A percentile compares a stretch with the other conserved stretches of the same genome.
Conservation (phyloP, 2,113 vertebrate genomes). For the Pandion haliaetus region DNA sequence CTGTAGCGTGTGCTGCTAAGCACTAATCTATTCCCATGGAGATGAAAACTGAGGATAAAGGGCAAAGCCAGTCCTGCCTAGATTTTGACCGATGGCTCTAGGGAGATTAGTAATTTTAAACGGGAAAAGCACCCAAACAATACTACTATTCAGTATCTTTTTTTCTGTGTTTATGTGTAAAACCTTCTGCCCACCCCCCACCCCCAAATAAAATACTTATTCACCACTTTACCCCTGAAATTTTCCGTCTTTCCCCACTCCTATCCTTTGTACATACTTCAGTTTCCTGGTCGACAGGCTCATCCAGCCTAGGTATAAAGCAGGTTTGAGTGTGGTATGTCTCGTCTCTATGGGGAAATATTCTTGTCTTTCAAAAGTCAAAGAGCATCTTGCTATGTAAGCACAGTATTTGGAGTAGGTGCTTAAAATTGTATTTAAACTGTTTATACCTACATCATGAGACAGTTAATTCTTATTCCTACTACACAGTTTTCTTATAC, state of each 20-base stretch:
- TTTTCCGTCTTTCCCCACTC: background rate
- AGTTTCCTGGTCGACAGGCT: background rate
- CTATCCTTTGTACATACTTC: background rate
- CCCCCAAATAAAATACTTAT: background rate
- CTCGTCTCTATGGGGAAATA: background rate
- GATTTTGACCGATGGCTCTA: background rate
- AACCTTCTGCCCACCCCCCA: background rate
- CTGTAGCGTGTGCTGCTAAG: background rate
- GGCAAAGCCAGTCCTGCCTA: background rate
- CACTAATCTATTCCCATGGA: background rate
- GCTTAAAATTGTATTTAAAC: background rate
- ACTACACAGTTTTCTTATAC: background rate
- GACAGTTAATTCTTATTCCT: background rate
- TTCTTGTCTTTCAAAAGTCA: background rate
- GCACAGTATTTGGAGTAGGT: background rate
- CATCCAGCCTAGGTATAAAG: background rate
- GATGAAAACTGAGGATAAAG: conserved; percentile 3
- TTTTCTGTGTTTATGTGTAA: background rate
- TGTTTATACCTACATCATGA: background rate
- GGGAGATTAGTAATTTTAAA: background rate
- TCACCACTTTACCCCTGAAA: background rate
- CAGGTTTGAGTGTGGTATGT: background rate
- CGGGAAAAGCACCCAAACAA: conserved; percentile 1
- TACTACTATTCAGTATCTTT: background rate
- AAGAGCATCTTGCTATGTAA: background rate